phyloP scores from a whole-genome alignment of 2,113 vertebrate species.

The Cyprinus carpio region DNA sequence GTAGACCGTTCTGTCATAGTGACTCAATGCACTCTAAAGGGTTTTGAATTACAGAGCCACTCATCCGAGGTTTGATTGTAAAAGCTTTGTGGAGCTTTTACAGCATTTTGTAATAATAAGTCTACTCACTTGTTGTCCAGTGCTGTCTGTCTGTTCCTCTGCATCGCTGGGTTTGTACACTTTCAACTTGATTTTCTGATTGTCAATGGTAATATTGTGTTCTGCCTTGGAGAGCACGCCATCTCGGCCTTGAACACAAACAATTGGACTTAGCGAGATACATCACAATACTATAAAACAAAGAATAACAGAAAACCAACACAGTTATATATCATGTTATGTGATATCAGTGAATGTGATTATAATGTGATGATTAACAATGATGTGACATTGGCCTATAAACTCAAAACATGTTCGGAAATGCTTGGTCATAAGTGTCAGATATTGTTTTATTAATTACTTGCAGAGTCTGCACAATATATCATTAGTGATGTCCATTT shows the following conservation, averaged over 20 bases:
- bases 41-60: neutral
- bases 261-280: neutral
- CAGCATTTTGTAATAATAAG: neutral
- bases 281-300: too few species aligned
- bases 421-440: too few species aligned
- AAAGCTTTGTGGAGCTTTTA: neutral
- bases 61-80: neutral
- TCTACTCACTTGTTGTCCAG: neutral
- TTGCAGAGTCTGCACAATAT: too few species aligned
- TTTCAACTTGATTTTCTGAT: conserved; percentile 64
- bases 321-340: neutral
- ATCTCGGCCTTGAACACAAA: conserved; percentile 72
- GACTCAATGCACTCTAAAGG: neutral
- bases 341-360: neutral
- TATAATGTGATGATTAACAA: too few species aligned
- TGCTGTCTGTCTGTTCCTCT: neutral
- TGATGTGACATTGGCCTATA: too few species aligned
- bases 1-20: neutral
- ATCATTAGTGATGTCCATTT: too few species aligned
- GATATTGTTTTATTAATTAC: too few species aligned
- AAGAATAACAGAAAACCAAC: neutral
- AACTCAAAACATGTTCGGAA: too few species aligned
- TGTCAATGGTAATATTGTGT: conserved; percentile 73
- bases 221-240: conserved; percentile 73
- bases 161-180: conserved; percentile 13